Conservation (phyloP, 2,888 invertebrate species). For the Pelosia muscerda region DNA sequence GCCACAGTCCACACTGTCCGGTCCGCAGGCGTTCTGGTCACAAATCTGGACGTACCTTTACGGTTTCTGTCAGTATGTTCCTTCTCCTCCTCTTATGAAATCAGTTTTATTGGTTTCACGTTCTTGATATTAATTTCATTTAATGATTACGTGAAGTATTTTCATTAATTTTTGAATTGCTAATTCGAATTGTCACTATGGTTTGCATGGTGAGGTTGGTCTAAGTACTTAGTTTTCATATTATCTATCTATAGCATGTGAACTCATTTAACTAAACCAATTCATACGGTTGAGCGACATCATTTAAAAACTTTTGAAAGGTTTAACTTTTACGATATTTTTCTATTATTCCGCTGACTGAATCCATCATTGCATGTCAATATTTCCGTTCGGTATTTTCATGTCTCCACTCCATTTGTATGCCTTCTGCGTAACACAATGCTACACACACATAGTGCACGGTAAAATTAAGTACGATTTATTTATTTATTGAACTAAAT, state of each 20-base stretch:
- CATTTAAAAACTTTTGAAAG: too few relatives aligned
- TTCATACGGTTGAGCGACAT: not conserved
- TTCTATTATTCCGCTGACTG: not conserved
- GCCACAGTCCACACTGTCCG: too few relatives aligned
- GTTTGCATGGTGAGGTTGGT: not conserved
- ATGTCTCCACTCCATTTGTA: not conserved
- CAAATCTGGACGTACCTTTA: too few relatives aligned
- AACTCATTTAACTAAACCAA: not conserved
- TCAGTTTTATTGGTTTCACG: not conserved
- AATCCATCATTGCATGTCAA: not conserved
- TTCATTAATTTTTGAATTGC: not conserved
- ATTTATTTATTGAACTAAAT: not conserved
- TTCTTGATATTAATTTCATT: not conserved
- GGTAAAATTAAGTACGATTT: not conserved
- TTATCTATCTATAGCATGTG: not conserved
- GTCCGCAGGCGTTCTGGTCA: too few relatives aligned
- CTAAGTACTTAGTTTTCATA: too few relatives aligned
- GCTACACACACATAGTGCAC: not conserved
- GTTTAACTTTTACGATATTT: not conserved
- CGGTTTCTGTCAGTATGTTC: not conserved
- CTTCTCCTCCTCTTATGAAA: not conserved
- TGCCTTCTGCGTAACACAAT: not conserved
- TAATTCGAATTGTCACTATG: not conserved
- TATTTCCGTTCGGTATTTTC: not conserved
- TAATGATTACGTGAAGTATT: too few relatives aligned